phyloP scores from a whole-genome alignment of 1,140 invertebrate genomes.

The Heliconius hewitsoni region DNA sequence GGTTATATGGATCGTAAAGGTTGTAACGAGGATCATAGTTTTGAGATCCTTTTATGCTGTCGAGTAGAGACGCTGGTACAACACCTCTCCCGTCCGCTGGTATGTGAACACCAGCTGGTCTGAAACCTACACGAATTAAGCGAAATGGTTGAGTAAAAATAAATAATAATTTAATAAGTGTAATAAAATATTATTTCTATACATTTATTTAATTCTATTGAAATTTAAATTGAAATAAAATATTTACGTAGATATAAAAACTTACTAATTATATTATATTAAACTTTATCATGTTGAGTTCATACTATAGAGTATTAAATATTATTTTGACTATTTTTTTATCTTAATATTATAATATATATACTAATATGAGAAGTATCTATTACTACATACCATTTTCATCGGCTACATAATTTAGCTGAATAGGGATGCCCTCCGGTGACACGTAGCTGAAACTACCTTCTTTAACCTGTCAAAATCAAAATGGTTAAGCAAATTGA shows the following conservation, averaged over 20 bases:
- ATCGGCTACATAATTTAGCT: conserved; percentile 85
- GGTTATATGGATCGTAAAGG: conserved; percentile 43
- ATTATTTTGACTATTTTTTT: too few species aligned
- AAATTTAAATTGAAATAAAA: too few species aligned
- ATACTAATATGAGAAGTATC: background rate
- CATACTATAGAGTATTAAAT: too few species aligned
- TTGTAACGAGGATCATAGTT: conserved; percentile 53
- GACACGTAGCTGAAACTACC: conserved; percentile 90
- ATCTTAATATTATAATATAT: too few species aligned
- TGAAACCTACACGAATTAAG: conserved; percentile 60
- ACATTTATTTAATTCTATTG: too few species aligned
- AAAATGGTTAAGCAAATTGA: too few species aligned
- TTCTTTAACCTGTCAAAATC: conserved; percentile 67
- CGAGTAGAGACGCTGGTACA: conserved; percentile 34
- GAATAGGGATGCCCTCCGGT: conserved; percentile 87
- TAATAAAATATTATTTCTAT: too few species aligned
- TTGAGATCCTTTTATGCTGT: conserved; percentile 36
- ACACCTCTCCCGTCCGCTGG: conserved; percentile 61
- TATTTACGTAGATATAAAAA: too few species aligned
- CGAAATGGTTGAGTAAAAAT: background rate
- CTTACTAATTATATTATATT: too few species aligned
- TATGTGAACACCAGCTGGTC: conserved; percentile 69
- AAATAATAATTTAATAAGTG: background rate
- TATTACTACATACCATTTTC: conserved; percentile 68
- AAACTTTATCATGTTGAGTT: too few species aligned